A percentile compares a stretch with the other conserved stretches of the same genome.
Evolutionary conservation across 2,113 vertebrate genomes (phyloP).

Genomic region (Aegithalos caudatus): DNA sequence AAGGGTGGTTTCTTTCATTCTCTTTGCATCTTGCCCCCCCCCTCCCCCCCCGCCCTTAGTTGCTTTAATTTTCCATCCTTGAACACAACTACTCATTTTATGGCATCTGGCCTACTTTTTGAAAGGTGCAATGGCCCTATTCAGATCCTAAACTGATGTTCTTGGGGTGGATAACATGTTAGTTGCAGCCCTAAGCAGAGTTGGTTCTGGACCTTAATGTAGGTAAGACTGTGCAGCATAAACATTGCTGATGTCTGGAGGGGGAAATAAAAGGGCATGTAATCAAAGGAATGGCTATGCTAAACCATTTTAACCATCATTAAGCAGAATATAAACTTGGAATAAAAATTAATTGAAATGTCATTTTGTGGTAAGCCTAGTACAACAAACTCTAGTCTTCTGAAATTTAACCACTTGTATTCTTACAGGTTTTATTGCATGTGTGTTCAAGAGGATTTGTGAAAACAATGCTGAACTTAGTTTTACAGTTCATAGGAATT

Average conservation of each 20-base stretch:
- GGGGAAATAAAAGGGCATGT: neutral
- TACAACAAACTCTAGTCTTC: neutral
- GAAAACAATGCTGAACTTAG: neutral
- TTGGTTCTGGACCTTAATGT: neutral
- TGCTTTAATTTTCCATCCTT: neutral
- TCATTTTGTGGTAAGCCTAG: neutral
- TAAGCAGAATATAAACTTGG: neutral
- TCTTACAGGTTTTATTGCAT: constrained; percentile 54
- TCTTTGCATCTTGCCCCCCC: neutral
- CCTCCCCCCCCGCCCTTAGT: neutral
- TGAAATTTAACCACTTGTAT: constrained; percentile 25
- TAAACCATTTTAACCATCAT: neutral
- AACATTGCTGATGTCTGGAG: neutral
- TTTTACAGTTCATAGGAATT: neutral
- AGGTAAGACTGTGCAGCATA: neutral
- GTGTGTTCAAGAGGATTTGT: constrained; percentile 30
- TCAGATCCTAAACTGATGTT: neutral
- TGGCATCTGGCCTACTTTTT: neutral
- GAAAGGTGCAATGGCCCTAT: neutral
- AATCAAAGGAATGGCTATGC: neutral
- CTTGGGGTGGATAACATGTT: neutral
- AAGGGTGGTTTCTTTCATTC: neutral
- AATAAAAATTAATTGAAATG: neutral
- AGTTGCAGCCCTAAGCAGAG: neutral
- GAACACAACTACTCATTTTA: neutral